Conservation (phyloP, 2,113 vertebrate species). For the Nothobranchius furzeri region DNA sequence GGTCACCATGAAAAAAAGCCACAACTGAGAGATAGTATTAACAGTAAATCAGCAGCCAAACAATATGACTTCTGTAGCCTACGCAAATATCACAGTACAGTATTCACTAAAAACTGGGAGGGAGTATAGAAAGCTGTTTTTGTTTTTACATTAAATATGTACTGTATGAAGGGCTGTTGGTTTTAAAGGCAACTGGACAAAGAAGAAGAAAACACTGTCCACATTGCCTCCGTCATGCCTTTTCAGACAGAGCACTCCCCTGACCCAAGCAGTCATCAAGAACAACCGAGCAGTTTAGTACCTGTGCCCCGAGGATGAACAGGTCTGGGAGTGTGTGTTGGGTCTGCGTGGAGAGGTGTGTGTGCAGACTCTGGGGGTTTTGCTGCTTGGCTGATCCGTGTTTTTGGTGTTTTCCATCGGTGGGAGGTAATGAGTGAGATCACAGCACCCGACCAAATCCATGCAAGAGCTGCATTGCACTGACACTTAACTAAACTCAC, state of each 20-base stretch:
- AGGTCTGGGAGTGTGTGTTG: constrained; percentile 14
- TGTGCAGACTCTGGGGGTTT: constrained; percentile 29
- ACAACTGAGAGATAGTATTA: constrained; percentile 74
- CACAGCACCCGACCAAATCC: constrained; percentile 10
- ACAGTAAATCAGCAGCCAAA: constrained; percentile 75
- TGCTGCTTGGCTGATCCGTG: constrained; percentile 39
- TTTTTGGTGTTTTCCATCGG: constrained; percentile 35
- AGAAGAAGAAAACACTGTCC: constrained; percentile 58
- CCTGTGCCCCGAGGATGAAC: constrained; percentile 28
- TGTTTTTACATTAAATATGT: constrained; percentile 61
- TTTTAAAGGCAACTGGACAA: constrained; percentile 73
- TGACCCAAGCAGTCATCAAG: constrained; percentile 43
- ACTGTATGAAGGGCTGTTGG: constrained; percentile 67
- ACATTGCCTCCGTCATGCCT: constrained; percentile 56
- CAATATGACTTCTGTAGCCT: constrained; percentile 70
- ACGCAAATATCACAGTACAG: constrained; percentile 75
- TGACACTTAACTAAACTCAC: constrained; percentile 17
- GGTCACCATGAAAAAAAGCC: constrained; percentile 71
- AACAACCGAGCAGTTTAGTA: constrained; percentile 46
- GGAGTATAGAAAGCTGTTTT: constrained; percentile 59
- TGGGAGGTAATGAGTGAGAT: constrained; percentile 33
- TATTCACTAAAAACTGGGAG: constrained; percentile 74
- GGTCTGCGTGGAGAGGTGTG: constrained; percentile 11
- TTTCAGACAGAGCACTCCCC: constrained; percentile 28
- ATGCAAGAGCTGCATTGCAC: constrained; percentile 42